Conservation (phyloP, 2,888 invertebrate genomes). For the Anthophora plumipes region DNA sequence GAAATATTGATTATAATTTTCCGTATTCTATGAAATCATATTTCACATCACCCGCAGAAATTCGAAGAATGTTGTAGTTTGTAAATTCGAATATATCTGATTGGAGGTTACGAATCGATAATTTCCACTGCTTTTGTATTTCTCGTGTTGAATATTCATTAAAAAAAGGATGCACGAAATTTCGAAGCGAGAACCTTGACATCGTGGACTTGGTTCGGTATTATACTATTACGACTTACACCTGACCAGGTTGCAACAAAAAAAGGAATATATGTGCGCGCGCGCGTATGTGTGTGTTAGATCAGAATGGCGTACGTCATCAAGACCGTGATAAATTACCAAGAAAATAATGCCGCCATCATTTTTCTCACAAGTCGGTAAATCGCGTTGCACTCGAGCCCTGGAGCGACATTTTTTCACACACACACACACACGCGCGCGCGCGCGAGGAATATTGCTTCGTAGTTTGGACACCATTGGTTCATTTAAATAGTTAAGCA, state of each 20-base stretch:
- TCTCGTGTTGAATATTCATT: too few species aligned
- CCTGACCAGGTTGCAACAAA: not conserved
- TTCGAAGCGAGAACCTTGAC: not conserved
- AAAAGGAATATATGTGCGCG: too few species aligned
- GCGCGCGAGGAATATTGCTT: slow-evolving; percentile 5
- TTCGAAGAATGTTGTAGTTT: too few species aligned
- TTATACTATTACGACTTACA: not conserved
- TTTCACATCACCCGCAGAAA: too few species aligned
- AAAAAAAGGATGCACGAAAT: not conserved
- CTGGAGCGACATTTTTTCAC: not conserved
- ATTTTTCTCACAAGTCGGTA: slow-evolving; percentile 24
- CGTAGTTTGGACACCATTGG: not conserved
- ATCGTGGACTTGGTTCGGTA: not conserved
- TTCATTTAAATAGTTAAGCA: slow-evolving; percentile 20
- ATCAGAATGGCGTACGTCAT: slow-evolving; percentile 26
- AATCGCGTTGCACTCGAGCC: slow-evolving; percentile 9
- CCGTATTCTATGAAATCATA: too few species aligned
- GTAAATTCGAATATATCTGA: too few species aligned
- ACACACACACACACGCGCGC: too few species aligned
- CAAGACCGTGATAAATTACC: slow-evolving; percentile 28
- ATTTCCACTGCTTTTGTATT: too few species aligned
- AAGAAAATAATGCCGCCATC: slow-evolving; percentile 27
- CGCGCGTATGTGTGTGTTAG: too few species aligned
- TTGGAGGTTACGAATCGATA: too few species aligned
- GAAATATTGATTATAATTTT: too few species aligned